Percentiles rank a stretch among this genome's conserved stretches.
Conservation (phyloP, 2,888 invertebrate species). For the Cremastinae sp. region DNA sequence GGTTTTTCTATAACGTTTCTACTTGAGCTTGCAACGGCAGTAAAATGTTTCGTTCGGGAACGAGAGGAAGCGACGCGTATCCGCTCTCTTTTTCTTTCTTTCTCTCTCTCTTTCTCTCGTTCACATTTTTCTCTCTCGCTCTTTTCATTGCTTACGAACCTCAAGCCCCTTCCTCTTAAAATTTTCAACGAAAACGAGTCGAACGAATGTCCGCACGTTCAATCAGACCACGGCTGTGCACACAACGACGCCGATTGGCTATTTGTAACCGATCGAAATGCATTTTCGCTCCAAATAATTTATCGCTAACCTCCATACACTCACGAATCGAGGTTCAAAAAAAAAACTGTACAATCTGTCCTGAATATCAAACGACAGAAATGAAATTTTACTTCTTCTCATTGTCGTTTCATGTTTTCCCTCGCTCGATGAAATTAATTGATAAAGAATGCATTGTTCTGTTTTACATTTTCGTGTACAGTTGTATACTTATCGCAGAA, state of each 20-base stretch:
- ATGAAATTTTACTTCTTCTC: too few relatives aligned
- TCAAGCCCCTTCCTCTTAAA: not conserved
- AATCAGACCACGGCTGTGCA: slow-evolving; percentile 44
- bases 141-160: slow-evolving; percentile 5
- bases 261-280: slow-evolving; percentile 52
- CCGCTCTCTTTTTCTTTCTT: slow-evolving; percentile 1
- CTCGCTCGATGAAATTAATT: too few relatives aligned
- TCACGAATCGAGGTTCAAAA: too few relatives aligned
- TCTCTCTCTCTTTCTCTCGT: slow-evolving; percentile 24
- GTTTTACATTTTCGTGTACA: too few relatives aligned
- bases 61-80: slow-evolving; percentile 21
- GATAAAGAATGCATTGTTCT: too few relatives aligned
- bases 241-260: slow-evolving; percentile 43
- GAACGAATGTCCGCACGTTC: slow-evolving; percentile 50
- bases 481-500: too few relatives aligned
- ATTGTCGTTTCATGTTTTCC: too few relatives aligned
- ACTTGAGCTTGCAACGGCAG: slow-evolving; percentile 28
- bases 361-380: too few relatives aligned
- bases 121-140: slow-evolving; percentile 26
- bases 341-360: too few relatives aligned
- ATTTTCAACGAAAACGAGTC: slow-evolving; percentile 38
- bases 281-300: slow-evolving; percentile 50
- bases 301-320: slow-evolving; percentile 18
- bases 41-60: slow-evolving; percentile 53
- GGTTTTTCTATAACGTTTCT: slow-evolving; percentile 17